phyloP scores from a whole-genome alignment of 2,797 vertebrate species.

The Lerista edwardsae region DNA sequence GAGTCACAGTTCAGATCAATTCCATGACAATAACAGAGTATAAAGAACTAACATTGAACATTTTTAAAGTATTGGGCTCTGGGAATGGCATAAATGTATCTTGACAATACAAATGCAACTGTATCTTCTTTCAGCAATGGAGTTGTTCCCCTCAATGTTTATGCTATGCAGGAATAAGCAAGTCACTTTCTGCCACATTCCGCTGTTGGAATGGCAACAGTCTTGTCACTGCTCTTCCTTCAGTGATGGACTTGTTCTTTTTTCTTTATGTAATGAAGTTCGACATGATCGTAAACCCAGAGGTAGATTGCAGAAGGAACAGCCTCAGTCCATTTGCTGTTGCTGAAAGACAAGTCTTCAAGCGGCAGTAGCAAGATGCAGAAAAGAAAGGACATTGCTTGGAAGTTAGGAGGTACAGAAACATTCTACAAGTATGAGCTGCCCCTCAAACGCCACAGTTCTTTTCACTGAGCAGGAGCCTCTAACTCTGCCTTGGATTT shows the following conservation, averaged over 20 bases:
- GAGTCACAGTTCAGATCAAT: not conserved
- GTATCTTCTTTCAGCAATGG: not conserved
- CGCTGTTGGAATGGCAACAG: conserved; percentile 25
- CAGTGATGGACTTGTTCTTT: conserved; percentile 13
- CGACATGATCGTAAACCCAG: not conserved
- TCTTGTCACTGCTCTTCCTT: not conserved
- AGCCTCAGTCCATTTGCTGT: not conserved
- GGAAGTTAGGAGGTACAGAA: not conserved
- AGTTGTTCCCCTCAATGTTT: conserved; percentile 4
- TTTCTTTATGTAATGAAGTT: conserved; percentile 23
- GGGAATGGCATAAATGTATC: not conserved
- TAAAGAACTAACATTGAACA: not conserved
- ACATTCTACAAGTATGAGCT: not conserved
- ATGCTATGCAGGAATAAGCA: conserved; percentile 50
- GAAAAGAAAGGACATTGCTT: not conserved
- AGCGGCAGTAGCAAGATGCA: conserved; percentile 6
- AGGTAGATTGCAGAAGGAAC: not conserved
- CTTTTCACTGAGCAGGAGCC: not conserved
- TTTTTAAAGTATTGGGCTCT: not conserved
- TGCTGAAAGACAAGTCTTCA: not conserved
- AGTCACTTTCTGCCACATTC: conserved; percentile 41
- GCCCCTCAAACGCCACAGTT: not conserved
- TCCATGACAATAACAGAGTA: not conserved
- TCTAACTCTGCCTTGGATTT: not conserved
- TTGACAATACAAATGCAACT: conserved; percentile 38